Evolutionary conservation across 2,888 invertebrate species (phyloP).

Genomic region (Drosophila buzzatii): DNA sequence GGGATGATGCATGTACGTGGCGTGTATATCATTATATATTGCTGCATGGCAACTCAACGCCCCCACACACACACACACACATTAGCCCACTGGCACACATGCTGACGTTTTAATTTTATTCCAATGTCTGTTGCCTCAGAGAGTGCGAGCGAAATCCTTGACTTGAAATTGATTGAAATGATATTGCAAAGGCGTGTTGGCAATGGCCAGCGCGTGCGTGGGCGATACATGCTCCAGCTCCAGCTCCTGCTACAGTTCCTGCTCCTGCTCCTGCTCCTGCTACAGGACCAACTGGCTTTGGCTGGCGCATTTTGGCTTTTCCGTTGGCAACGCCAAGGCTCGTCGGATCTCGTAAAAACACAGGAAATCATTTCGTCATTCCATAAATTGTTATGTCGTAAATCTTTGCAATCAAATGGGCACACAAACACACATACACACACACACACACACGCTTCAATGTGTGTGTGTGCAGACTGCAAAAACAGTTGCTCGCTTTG

Average conservation of each 20-base stretch:
- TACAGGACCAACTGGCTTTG: slow-evolving; percentile 1
- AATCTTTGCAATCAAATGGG: slow-evolving; percentile 77
- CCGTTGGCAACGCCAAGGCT: slow-evolving; percentile 11
- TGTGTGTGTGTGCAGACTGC: not conserved
- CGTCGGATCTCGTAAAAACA: slow-evolving; percentile 68
- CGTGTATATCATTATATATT: slow-evolving; percentile 74
- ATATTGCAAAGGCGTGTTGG: slow-evolving; percentile 78
- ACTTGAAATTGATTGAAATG: slow-evolving; percentile 81
- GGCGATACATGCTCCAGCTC: slow-evolving; percentile 38
- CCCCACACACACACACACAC: slow-evolving; percentile 20
- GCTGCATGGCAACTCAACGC: slow-evolving; percentile 40
- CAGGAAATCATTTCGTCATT: slow-evolving; percentile 82
- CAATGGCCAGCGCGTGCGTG: slow-evolving; percentile 60
- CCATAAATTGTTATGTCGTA: slow-evolving; percentile 83
- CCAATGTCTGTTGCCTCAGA: slow-evolving; percentile 29
- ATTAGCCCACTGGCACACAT: slow-evolving; percentile 35
- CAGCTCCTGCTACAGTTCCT: not conserved
- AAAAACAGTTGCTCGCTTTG: slow-evolving; percentile 17
- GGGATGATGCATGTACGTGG: slow-evolving; percentile 77
- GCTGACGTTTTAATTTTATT: slow-evolving; percentile 82
- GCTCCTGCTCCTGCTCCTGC: not conserved
- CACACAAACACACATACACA: slow-evolving; percentile 30
- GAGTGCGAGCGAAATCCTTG: slow-evolving; percentile 54
- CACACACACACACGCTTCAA: not conserved
- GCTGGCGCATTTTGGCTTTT: slow-evolving; percentile 21